Percentiles rank a stretch among this genome's conserved stretches.
These are phyloP conservation scores for Physeter macrocephalus DNA, from an alignment of 2,113 vertebrate species.

Conservation along the genomic window DNA sequence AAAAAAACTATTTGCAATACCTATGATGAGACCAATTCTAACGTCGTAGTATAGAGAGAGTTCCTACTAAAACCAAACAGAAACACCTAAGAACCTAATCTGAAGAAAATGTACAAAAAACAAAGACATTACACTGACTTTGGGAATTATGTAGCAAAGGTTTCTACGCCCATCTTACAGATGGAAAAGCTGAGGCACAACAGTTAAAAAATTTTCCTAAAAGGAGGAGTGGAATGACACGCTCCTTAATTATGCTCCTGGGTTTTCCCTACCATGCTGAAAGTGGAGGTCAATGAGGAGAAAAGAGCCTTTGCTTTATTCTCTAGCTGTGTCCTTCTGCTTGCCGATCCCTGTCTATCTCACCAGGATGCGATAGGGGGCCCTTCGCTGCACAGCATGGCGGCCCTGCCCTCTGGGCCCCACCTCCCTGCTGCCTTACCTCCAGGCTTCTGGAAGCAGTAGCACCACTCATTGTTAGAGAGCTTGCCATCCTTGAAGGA, in stretches of 20 bases:
- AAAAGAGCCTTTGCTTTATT: neutral
- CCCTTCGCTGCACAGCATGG: neutral
- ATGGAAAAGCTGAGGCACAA: neutral
- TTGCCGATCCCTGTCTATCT: neutral
- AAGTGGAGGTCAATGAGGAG: neutral
- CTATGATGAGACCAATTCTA: neutral
- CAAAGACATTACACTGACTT: neutral
- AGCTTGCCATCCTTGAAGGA: slow-evolving; percentile 93
- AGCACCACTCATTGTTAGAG: slow-evolving; percentile 90
- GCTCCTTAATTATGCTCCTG: neutral
- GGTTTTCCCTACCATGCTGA: neutral
- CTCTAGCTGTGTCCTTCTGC: neutral
- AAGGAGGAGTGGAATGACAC: neutral
- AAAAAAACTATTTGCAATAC: neutral
- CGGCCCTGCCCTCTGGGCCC: neutral
- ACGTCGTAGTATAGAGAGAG: neutral
- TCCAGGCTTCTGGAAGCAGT: slow-evolving; percentile 89
- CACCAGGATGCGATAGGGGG: accelerated
- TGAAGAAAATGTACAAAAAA: neutral
- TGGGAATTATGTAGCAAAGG: neutral
- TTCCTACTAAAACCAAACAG: neutral
- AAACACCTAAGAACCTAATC: neutral
- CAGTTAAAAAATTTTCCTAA: neutral
- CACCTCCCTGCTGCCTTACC: slow-evolving; percentile 71
- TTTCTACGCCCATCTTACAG: neutral